Base-by-base conservation (phyloP, 2,888 invertebrate genomes). In the Siphonodentalium dalli region DNA sequence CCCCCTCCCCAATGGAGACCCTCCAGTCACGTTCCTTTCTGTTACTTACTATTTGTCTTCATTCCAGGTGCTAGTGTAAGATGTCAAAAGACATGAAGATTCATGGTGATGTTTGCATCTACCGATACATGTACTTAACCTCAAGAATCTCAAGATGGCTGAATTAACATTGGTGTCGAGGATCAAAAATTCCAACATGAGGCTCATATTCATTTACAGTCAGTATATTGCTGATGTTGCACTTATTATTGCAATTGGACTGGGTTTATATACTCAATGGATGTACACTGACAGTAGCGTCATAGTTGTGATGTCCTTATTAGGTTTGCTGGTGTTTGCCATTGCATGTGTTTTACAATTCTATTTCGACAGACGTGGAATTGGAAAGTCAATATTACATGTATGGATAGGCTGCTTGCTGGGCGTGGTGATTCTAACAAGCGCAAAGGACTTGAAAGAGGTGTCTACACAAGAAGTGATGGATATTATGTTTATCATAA, bases 261-360 rank as follows among this genome's bases (percentile, higher is more conserved):
- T 79, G 8, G 79, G 78, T 9, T 59, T 78, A 43, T 79, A 78
- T 55, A 69, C 69, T 31, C 68, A 76, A 53, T 80, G 79, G 79
- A 56, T 59, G 37, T 55, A 59, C 42, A 68, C 65, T 11, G 55
- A 69, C 24, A 70, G 76, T 46, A 60, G 60, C 0, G 58, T 64
- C 5, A 62, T 77, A n/a, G 63, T 76, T 11, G 46, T 72, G 11
- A 68, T 80, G 18, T 65, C 74, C 5, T 37, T 75, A 8, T 43
- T 74, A 6, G 75, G 75, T 9, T 52, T 77, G 39, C 68, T 78
- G 42, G 70, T 78, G 13, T 74, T 78, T 58, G 64, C 64, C 18
- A 56, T 75, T 6, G 69, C 76, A 6, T 69, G 68, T 61, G 75
- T 76, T 3, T 54, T 77, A 13, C 69, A 69, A 45, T 76, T 74